These are phyloP conservation scores for Brachionus angularis DNA, from an alignment of 1,140 invertebrate species.

Conservation along the genomic window DNA sequence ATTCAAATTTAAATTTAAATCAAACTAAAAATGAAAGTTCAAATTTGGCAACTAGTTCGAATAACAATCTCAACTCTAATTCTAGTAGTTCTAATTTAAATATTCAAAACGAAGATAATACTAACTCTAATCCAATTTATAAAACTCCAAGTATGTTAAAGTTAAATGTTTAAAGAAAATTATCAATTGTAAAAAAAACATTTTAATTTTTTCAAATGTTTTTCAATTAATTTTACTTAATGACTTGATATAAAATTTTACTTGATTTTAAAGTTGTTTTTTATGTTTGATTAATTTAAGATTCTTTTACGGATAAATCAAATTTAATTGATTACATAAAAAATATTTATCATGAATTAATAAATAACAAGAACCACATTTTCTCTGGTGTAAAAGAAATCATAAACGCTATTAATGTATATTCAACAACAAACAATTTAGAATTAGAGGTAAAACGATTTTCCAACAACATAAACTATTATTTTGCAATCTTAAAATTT, in stretches of 20 bases:
- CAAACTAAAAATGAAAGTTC: not conserved
- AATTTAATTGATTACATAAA: not conserved
- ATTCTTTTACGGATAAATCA: not conserved
- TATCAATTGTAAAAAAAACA: no score
- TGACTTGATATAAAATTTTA: no score
- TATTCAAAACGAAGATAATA: no score
- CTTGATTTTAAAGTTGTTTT: not conserved
- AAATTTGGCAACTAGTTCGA: not conserved
- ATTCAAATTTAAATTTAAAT: no score
- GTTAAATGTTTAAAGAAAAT: no score
- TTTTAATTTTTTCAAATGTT: no score
- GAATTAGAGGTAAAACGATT: not conserved
- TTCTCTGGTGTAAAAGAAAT: not conserved
- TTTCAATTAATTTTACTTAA: no score
- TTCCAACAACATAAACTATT: no score
- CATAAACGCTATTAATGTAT: not conserved
- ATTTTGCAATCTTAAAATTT: not conserved
- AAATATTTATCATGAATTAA: not conserved
- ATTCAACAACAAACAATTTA: not conserved
- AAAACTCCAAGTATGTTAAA: no score
- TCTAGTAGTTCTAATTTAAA: no score
- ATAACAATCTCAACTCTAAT: slow-evolving; percentile 8
- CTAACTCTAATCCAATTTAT: no score
- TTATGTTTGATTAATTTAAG: not conserved
- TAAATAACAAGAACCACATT: not conserved